Conservation (phyloP, 2,888 invertebrate species). For the Pharmacophagus antenor region DNA sequence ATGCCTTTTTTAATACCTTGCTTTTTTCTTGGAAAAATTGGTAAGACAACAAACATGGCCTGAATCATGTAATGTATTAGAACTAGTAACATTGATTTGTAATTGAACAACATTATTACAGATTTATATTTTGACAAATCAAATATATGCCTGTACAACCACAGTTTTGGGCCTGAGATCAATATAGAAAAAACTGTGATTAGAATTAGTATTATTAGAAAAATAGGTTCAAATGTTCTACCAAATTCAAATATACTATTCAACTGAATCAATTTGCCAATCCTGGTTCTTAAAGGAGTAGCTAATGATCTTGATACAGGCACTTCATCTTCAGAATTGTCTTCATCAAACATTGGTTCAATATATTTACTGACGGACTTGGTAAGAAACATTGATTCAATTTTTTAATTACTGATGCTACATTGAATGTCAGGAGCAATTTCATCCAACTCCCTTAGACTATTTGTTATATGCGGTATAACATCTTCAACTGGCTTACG, state of each 20-base stretch:
- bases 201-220: slow-evolving; percentile 59
- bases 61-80: slow-evolving; percentile 69
- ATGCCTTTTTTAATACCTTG: slow-evolving; percentile 52
- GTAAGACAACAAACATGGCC: slow-evolving; percentile 72
- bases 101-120: slow-evolving; percentile 51
- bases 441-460: slow-evolving; percentile 57
- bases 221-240: slow-evolving; percentile 56
- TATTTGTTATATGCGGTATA: slow-evolving; percentile 62
- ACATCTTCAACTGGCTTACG: slow-evolving; percentile 57
- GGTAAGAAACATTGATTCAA: slow-evolving; percentile 53
- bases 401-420: slow-evolving; percentile 61
- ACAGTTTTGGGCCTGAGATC: slow-evolving; percentile 59
- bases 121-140: slow-evolving; percentile 49
- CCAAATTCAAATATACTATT: slow-evolving; percentile 70
- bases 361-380: slow-evolving; percentile 66
- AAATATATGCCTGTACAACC: slow-evolving; percentile 53
- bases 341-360: slow-evolving; percentile 66
- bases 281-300: slow-evolving; percentile 62
- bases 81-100: slow-evolving; percentile 53
- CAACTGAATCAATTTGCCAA: slow-evolving; percentile 45
- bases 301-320: slow-evolving; percentile 63
- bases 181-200: slow-evolving; percentile 58
- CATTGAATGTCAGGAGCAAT: slow-evolving; percentile 56
- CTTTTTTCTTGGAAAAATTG: slow-evolving; percentile 75
- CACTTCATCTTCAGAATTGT: slow-evolving; percentile 58